Evolutionary conservation across 2,888 invertebrate genomes (phyloP).

Genomic region (Melinopterus prodromus): DNA sequence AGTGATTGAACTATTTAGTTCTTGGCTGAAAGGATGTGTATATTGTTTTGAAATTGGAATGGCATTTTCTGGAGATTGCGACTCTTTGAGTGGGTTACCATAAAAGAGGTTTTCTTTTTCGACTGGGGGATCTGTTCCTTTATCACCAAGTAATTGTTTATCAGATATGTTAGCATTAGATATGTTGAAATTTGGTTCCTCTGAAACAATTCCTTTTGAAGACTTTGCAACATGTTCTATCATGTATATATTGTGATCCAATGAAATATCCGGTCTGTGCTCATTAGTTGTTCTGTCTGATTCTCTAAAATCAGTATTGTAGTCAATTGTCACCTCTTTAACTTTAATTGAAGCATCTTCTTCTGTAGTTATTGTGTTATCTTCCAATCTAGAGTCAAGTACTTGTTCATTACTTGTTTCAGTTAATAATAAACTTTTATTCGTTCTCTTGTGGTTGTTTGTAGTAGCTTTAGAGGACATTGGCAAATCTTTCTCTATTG

Average conservation of each 20-base stretch:
- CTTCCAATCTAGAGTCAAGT: background rate
- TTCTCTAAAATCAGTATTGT: no score
- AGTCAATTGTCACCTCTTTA: no score
- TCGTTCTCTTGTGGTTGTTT: no score
- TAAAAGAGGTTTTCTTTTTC: background rate
- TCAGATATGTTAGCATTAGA: no score
- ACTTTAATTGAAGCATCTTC: background rate
- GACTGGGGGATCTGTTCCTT: background rate
- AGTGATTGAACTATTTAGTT: background rate
- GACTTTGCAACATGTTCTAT: background rate
- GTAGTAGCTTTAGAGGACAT: no score
- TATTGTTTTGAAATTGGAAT: background rate
- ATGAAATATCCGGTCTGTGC: background rate
- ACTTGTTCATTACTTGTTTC: background rate
- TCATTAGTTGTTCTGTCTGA: no score
- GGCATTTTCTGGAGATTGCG: background rate
- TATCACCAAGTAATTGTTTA: background rate
- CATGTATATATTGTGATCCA: background rate
- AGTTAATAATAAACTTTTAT: no score
- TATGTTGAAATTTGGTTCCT: no score
- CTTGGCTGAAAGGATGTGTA: no score
- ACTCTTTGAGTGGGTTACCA: background rate
- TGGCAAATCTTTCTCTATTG: no score
- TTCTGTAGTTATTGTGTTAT: background rate
- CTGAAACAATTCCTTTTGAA: background rate